Percentiles rank a stretch among this genome's conserved stretches.
These are phyloP conservation scores for Peromyscus polionotus DNA, from an alignment of 2,113 vertebrate species.

Conservation along the genomic window DNA sequence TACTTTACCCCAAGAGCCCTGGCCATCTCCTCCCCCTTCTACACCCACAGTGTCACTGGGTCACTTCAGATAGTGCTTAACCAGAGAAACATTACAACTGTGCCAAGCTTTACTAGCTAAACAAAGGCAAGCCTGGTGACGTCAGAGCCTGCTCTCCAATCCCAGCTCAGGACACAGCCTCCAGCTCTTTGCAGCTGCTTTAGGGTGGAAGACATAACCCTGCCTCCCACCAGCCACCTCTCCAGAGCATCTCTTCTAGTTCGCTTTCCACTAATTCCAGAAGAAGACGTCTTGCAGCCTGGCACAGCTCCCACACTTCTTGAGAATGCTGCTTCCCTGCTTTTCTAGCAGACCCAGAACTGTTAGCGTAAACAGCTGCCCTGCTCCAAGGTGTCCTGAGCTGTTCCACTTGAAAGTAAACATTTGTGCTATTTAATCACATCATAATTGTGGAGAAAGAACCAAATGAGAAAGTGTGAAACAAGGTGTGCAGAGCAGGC, in stretches of 20 bases:
- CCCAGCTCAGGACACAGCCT: background rate
- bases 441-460: conserved; percentile 15
- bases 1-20: conserved; percentile 9
- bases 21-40: background rate
- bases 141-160: background rate
- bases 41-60: background rate
- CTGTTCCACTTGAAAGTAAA: conserved; percentile 56
- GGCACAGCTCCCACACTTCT: background rate
- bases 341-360: conserved; percentile 25
- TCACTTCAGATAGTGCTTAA: background rate
- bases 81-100: background rate
- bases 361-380: conserved; percentile 43
- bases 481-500: rapidly evolving
- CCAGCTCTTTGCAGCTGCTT: background rate
- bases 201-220: background rate
- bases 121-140: background rate
- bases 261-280: background rate
- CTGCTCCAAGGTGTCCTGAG: conserved; percentile 48
- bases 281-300: conserved; percentile 47
- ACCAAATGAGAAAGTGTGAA: background rate
- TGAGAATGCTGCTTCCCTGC: background rate
- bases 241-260: background rate
- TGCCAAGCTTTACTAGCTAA: background rate
- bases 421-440: conserved; percentile 51
- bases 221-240: background rate